Evolutionary conservation across 2,113 vertebrate genomes (phyloP), one percentile per base, ranked within the genome.

Genomic region (Corvus hawaiiensis): DNA sequence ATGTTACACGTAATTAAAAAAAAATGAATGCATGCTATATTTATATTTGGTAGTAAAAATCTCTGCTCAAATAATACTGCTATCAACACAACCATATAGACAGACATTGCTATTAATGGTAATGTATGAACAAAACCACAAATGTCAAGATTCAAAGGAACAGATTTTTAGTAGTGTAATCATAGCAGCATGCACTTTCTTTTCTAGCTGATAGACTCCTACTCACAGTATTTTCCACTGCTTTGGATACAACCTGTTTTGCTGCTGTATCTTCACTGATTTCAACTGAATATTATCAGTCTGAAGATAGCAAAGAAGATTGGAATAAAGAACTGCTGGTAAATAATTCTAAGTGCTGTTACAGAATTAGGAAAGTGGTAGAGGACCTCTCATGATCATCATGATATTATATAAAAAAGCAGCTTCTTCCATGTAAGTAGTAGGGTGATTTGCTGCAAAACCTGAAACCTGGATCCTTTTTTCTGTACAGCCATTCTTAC

Each of bases 1-100:
- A 96, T 77, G 56, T 84, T 92, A 91, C 78, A 88, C 46, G 2
- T 97, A 97, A 97, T 97, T 97, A 81, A 97, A 98, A 97, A 97
- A 97, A 97, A 92, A 95, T 80, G 59, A 96, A 95, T 81, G 94
- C 84, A 96, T 93, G 92, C 27, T 97, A 69, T 94, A 85, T 91
- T 94, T 87, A 67, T 87, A 91, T 64, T 89, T 84, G 54, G 21
- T 77, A 93, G 35, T 91, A 95, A 97, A 96, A 96, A 85, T 62
- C 74, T 59, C 39, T 91, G 56, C 82, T 91, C 48, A 91, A 71
- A 73, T 83, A 79, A 49, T 69, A 49, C 51, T 91, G 22, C 52
- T 94, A 66, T 87, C 62, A 91, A 87, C 22, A 55, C 28, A 87
- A 16, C 77, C 46, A 43, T 73, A 83, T 15, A 87, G 46, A 69